A percentile compares a stretch with the other conserved stretches of the same genome.
Conservation (phyloP, 30 jellyfish, hydroid and myxozoan species). For the Pelagia noctiluca region DNA sequence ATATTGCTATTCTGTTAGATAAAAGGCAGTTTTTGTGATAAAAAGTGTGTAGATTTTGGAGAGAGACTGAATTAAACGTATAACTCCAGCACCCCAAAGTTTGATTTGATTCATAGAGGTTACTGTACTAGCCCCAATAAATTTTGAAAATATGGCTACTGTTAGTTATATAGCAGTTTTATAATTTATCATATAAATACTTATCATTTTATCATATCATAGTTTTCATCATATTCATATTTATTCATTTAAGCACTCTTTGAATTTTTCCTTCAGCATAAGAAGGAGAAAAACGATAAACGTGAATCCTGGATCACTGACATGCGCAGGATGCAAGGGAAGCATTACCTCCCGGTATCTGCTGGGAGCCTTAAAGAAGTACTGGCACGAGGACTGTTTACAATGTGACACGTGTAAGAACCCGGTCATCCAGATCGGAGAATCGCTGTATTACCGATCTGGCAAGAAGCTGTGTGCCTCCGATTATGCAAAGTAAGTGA, state of each 20-base stretch:
- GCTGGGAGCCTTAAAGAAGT: conserved; percentile 29
- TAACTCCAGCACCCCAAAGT: too few species aligned
- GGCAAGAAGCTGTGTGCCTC: conserved; percentile 53
- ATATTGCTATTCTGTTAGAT: too few species aligned
- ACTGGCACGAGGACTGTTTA: conserved; percentile 70
- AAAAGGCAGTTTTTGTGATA: too few species aligned
- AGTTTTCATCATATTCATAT: background rate
- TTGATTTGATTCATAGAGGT: too few species aligned
- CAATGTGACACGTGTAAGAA: conserved; percentile 52
- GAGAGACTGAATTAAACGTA: too few species aligned
- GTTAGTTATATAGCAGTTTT: too few species aligned
- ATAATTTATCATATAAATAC: too few species aligned
- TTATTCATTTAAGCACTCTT: too few species aligned
- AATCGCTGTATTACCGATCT: conserved; percentile 33
- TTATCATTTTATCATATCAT: too few species aligned
- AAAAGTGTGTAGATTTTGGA: too few species aligned
- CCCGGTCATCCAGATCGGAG: conserved; percentile 35
- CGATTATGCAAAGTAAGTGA: conserved; percentile 51
- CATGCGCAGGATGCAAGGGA: conserved; percentile 37
- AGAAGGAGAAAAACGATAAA: background rate
- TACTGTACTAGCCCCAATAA: too few species aligned
- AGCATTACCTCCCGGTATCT: conserved; percentile 7
- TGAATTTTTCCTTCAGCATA: background rate
- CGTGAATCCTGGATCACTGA: background rate
- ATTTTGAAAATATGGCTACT: too few species aligned